A percentile compares a stretch with the other conserved stretches of the same genome.
phyloP scores from a whole-genome alignment of 2,888 invertebrate genomes.

The Drosophila cognata region DNA sequence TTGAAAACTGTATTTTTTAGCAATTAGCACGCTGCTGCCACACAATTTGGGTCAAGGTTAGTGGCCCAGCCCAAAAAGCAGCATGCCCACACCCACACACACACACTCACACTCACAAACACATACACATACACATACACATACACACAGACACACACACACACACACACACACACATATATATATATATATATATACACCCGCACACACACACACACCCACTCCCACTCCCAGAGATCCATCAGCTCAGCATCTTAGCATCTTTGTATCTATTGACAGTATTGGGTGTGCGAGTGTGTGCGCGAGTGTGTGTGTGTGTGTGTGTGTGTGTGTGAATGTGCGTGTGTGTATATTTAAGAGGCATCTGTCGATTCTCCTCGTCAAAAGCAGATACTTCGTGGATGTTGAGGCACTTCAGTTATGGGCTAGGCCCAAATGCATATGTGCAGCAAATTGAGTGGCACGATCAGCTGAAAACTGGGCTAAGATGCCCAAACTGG shows the following conservation, averaged over 20 bases:
- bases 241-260: conserved; percentile 12
- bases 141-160: conserved; percentile 24
- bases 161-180: not conserved
- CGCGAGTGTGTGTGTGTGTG: not conserved
- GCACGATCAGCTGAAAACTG: conserved; percentile 23
- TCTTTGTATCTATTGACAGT: conserved; percentile 14
- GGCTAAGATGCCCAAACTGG: conserved; percentile 17
- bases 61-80: conserved; percentile 40
- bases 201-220: conserved; percentile 5
- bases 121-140: not conserved
- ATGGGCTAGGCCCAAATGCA: conserved; percentile 43
- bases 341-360: conserved; percentile 13
- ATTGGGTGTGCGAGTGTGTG: conserved; percentile 13
- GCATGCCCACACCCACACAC: conserved; percentile 18
- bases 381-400: conserved; percentile 17
- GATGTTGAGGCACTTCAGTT: conserved; percentile 32
- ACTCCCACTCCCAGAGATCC: conserved; percentile 11
- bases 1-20: conserved; percentile 53
- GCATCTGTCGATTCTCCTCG: conserved; percentile 35
- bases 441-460: conserved; percentile 31
- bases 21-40: conserved; percentile 71
- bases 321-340: conserved; percentile 10
- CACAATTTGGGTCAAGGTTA: conserved; percentile 73
- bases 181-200: no score
- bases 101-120: conserved; percentile 23